Conservation (phyloP, 1,140 invertebrate genomes). For the Listronotus oregonensis region DNA sequence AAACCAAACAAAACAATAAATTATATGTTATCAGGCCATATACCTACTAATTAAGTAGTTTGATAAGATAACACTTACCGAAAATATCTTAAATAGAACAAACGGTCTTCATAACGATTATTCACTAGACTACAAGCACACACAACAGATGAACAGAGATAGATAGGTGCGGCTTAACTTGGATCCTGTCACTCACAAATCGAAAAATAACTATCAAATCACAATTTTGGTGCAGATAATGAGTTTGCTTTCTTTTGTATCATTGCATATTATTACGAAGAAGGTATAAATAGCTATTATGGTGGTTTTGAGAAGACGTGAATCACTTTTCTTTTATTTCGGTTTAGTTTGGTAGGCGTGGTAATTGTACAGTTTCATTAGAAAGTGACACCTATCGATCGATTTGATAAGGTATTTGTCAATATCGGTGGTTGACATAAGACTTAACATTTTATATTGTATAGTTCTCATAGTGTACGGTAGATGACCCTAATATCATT, state of each 20-base stretch:
- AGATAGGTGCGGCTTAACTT: conserved; percentile 15
- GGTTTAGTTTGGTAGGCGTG: conserved; percentile 21
- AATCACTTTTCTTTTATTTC: conserved; percentile 23
- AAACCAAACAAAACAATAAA: not conserved
- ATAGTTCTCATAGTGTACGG: too few species aligned
- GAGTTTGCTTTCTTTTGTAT: conserved; percentile 5
- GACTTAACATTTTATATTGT: too few species aligned
- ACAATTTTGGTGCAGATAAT: conserved; percentile 3
- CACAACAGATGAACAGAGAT: conserved; percentile 11
- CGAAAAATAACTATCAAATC: conserved; percentile 6
- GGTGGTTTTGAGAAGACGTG: conserved; percentile 19
- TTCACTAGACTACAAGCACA: conserved; percentile 3
- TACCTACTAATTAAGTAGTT: too few species aligned
- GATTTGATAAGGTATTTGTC: too few species aligned
- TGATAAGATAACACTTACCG: conserved; percentile 12
- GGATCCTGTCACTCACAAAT: conserved; percentile 2
- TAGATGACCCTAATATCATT: too few species aligned
- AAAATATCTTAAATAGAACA: conserved; percentile 20
- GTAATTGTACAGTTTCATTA: conserved; percentile 1
- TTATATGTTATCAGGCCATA: not conserved
- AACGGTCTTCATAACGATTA: conserved; percentile 22
- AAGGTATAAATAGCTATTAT: conserved; percentile 20
- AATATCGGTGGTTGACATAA: too few species aligned
- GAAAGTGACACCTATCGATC: too few species aligned
- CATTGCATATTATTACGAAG: conserved; percentile 15